Evolutionary conservation across 1,140 invertebrate genomes (phyloP).

Genomic region (Apis laboriosa): DNA sequence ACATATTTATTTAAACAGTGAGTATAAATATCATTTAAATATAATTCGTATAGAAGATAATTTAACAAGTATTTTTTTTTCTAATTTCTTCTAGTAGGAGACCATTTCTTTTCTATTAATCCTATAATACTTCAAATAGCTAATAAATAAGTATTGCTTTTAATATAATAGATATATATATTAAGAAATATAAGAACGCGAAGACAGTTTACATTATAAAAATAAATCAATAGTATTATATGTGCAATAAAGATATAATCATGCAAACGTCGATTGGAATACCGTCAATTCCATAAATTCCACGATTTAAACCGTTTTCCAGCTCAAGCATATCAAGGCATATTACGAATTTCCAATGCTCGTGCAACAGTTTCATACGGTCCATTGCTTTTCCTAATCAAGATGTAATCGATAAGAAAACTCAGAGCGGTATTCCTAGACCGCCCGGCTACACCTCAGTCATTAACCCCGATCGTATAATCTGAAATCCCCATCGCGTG

Average conservation of each 20-base stretch:
- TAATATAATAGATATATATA: too few relatives aligned
- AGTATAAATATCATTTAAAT: too few relatives aligned
- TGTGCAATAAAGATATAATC: neutral
- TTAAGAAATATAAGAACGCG: too few relatives aligned
- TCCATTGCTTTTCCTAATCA: neutral
- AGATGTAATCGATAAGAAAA: constrained; percentile 21
- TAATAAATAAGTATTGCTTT: too few relatives aligned
- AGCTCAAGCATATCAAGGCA: neutral
- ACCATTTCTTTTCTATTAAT: too few relatives aligned
- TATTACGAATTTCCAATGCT: neutral
- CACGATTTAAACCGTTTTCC: neutral
- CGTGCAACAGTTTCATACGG: neutral
- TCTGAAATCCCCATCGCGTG: constrained; percentile 17
- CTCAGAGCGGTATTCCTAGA: neutral
- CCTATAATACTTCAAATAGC: too few relatives aligned
- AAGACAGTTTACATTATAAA: neutral
- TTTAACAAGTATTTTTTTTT: too few relatives aligned
- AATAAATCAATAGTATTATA: neutral
- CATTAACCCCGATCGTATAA: constrained; percentile 35
- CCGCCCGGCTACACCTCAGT: constrained; percentile 27
- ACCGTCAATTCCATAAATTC: neutral
- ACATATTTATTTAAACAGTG: too few relatives aligned
- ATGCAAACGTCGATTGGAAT: neutral
- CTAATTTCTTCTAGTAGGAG: too few relatives aligned
- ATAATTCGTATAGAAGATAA: too few relatives aligned